Evolutionary conservation across 2,113 vertebrate genomes (phyloP), one percentile per base, ranked within the genome.

Genomic region (Proteles cristata): DNA sequence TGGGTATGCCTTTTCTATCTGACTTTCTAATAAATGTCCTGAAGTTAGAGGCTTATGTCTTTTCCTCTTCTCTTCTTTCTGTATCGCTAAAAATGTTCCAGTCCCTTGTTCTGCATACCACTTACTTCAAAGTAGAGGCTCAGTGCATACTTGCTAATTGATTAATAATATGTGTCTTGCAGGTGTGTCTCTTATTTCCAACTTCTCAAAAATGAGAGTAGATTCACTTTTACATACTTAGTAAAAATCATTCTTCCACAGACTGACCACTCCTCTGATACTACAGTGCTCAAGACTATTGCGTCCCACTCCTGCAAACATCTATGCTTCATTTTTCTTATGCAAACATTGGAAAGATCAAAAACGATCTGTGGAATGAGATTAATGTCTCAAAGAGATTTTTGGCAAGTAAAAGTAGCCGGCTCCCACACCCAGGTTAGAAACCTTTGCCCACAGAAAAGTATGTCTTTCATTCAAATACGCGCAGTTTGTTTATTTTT

Each of bases 281-380:
- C 66, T 23, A 74, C 11, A 16, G 68, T 28, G 9, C 31, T 86
- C 55, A 58, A 93, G 26, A 82, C 9, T 88, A 88, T 88, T 96
- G 43, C 84, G 90, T 90, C 48, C 55, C 90, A 48, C 85, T 96
- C 96, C 88, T 90, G 85, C 92, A 97, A 97, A 88, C 84, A 91
- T 48, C 87, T 77, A 45, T 66, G 39, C 61, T 90, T 96, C 39
- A 43, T 79, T 96, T 97, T 97, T 92, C 88, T 90, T 81, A 65
- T 43, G 61, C 45, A 93, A 96, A 95, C 58, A 96, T 26, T 68
- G 43, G 45, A 90, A 94, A 92, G 80, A 65, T 94, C 14, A 50
- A 89, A 96, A 89, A 92, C 7, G 5, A 39, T 95, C 91, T 81
- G 63, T 35, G 26, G 43, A 73, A 88, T 33, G 96, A 97, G 88